Percentiles rank a stretch among this genome's conserved stretches.
These are phyloP conservation scores for Carollia perspicillata DNA, from an alignment of 2,113 vertebrate species.

Conservation along the genomic window DNA sequence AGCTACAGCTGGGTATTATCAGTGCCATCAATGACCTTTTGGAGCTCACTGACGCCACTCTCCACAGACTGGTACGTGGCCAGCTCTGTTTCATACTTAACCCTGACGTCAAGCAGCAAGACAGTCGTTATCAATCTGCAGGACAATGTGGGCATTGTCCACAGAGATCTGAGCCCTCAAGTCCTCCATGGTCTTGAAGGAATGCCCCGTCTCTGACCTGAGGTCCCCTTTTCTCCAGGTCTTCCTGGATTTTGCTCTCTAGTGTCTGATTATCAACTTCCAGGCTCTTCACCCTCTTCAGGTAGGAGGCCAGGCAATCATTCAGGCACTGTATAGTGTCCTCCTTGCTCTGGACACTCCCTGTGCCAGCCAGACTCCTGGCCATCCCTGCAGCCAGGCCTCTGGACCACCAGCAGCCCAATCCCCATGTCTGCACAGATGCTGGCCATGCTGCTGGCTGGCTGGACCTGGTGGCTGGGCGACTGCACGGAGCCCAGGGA, in stretches of 20 bases:
- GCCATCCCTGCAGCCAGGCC: neutral
- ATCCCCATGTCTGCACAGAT: neutral
- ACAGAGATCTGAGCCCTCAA: neutral
- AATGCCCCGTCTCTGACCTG: neutral
- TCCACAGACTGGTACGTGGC: neutral
- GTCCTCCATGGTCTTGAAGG: neutral
- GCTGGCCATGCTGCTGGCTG: neutral
- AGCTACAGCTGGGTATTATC: neutral
- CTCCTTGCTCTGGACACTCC: neutral
- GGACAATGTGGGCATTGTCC: neutral
- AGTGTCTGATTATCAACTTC: neutral
- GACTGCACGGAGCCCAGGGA: neutral
- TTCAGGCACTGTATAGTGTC: neutral
- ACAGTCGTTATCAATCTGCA: neutral
- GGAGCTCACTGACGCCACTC: neutral
- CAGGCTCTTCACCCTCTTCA: neutral
- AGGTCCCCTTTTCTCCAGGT: neutral
- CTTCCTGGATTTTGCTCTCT: neutral
- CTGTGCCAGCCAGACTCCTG: neutral
- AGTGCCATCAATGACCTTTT: neutral
- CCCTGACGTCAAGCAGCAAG: neutral
- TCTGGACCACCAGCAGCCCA: neutral
- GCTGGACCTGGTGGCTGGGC: neutral
- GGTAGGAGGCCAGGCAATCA: neutral
- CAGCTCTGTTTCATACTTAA: neutral